These are phyloP conservation scores for Philereme vetulata DNA, from an alignment of 2,888 invertebrate species.

Conservation along the genomic window DNA sequence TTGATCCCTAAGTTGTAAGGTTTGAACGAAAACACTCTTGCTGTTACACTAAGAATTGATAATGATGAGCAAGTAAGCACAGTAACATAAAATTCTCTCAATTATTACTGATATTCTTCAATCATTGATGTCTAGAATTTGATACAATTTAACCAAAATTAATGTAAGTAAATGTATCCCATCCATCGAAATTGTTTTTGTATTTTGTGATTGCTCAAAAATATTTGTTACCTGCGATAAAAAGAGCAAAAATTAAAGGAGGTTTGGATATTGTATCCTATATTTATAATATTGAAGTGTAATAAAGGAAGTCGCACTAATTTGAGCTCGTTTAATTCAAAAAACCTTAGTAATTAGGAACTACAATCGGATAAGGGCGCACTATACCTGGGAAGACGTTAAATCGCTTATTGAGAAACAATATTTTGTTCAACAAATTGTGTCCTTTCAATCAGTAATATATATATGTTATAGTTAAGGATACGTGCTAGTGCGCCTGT, in stretches of 20 bases:
- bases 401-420: too few relatives aligned
- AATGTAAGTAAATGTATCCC: slow-evolving; percentile 30
- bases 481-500: too few relatives aligned
- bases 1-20: background rate
- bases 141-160: slow-evolving; percentile 23
- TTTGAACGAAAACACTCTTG: slow-evolving; percentile 1
- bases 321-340: slow-evolving; percentile 50
- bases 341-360: background rate
- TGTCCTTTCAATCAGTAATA: too few relatives aligned
- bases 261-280: slow-evolving; percentile 67
- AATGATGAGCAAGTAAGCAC: slow-evolving; percentile 50
- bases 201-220: slow-evolving; percentile 68
- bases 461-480: too few relatives aligned
- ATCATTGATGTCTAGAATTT: slow-evolving; percentile 14
- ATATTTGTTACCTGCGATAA: slow-evolving; percentile 64
- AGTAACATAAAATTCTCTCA: slow-evolving; percentile 35
- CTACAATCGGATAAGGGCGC: background rate
- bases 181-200: slow-evolving; percentile 39
- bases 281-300: slow-evolving; percentile 68
- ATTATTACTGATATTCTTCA: slow-evolving; percentile 18
- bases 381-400: too few relatives aligned
- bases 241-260: slow-evolving; percentile 55
- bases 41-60: slow-evolving; percentile 1
- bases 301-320: slow-evolving; percentile 74
- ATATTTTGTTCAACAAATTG: too few relatives aligned